Base-by-base conservation (phyloP, 2,888 invertebrate genomes). In the Saturnia pavonia region DNA sequence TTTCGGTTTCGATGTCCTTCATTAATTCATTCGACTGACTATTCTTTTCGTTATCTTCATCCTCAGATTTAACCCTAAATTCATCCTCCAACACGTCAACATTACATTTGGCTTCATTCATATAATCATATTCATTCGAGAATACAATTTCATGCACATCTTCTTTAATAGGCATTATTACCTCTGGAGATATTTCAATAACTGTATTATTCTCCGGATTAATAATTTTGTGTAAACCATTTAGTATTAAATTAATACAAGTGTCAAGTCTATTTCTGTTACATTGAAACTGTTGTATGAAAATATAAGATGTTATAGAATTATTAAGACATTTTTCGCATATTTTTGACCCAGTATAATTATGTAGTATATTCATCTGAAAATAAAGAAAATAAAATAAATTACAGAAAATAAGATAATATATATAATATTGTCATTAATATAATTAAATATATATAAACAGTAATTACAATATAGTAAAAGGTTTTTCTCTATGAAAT, bases 71-170 rank as follows among this genome's bases (percentile, higher is more conserved):
- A 0, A 86, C 11, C 80, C 93, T 88, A 76, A 89, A 93, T 76
- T 93, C 92, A 67, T 93, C 93, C 84, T 94, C 93, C 70, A 94
- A 73, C 9, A 91, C 85, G 42, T 91, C 91, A n/a, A 90, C 76
- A 74, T 85, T 85, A 0, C 83, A 70, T 75, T 88, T 82, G 19
- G 74, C 74, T 69, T 90, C 91, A 70, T 87, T 85, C 3, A 81
- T 70, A 42, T 80, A 75, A 12, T 86, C 82, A 14, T 75, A 72
- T 11, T 81, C 82, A 27, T 83, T 77, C 8, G 80, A n/a, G 0
- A 82, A 68, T n/a, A 80, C 66, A 1, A 74, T 75, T 25, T 86
- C 83, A 69, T 89, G 85, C 0, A 75, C 68, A 14, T 84, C 79
- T 69, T 84, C 79, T 67, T 77, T 74, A 2, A 80, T 70, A 0